A percentile compares a stretch with the other conserved stretches of the same genome.
phyloP scores from a whole-genome alignment of 2,888 invertebrate genomes.

The Leucophenga maculata region DNA sequence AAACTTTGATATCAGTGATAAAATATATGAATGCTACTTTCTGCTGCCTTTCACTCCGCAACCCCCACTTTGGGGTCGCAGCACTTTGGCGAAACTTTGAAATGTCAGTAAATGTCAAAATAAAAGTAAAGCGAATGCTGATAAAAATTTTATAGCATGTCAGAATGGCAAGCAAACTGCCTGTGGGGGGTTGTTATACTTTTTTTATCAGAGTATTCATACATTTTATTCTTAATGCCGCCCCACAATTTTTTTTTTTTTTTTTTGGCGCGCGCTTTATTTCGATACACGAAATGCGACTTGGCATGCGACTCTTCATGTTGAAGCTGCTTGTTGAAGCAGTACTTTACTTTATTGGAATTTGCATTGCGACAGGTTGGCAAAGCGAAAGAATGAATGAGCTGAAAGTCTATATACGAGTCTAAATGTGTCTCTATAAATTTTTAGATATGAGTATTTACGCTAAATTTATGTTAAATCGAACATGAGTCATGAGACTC shows the following conservation, averaged over 20 bases:
- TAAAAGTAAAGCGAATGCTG: constrained; percentile 58
- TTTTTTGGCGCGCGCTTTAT: background rate
- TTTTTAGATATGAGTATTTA: constrained; percentile 19
- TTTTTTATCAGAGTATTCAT: constrained; percentile 16
- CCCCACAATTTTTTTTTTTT: background rate
- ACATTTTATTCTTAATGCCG: background rate
- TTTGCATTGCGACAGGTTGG: constrained; percentile 54
- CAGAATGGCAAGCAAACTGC: constrained; percentile 50
- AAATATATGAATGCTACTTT: constrained; percentile 13
- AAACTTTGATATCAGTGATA: background rate
- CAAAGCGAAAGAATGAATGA: constrained; percentile 30
- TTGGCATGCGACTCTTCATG: constrained; percentile 23
- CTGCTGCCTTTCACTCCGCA: background rate
- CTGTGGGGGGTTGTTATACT: constrained; percentile 43
- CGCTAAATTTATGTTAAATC: constrained; percentile 59
- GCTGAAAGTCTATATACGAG: background rate
- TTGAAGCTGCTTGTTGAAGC: constrained; percentile 30
- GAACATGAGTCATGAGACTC: constrained; percentile 42
- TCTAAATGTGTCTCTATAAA: background rate
- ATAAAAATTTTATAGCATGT: constrained; percentile 65
- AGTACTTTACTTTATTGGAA: constrained; percentile 64
- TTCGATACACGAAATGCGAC: background rate
- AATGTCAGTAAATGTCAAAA: constrained; percentile 67
- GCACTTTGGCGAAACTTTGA: constrained; percentile 46
- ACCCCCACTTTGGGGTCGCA: constrained; percentile 35